These are phyloP conservation scores for Percopsis transmontana DNA, from an alignment of 2,113 vertebrate species.

Conservation along the genomic window DNA sequence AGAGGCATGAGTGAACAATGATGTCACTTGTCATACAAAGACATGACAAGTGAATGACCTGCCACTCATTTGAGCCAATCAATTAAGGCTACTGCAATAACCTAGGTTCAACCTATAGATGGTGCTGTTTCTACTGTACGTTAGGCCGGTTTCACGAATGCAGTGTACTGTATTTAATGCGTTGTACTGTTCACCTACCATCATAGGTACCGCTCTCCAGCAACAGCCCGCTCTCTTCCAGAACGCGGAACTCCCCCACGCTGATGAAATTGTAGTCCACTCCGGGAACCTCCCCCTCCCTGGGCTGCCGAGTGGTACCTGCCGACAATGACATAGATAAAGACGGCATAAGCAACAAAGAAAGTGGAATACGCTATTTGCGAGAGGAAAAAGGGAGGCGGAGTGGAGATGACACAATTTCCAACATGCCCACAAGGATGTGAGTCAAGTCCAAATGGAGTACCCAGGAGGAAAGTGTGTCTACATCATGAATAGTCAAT, in stretches of 20 bases:
- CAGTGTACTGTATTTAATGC: too few relatives aligned
- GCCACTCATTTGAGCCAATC: too few relatives aligned
- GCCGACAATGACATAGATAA: conserved; percentile 55
- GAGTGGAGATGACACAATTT: conserved; percentile 10
- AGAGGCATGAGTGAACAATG: too few relatives aligned
- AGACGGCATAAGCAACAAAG: conserved; percentile 16
- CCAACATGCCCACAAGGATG: conserved; percentile 38
- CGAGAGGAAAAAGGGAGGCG: not conserved
- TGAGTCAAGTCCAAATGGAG: conserved; percentile 39
- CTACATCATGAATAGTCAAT: conserved; percentile 63
- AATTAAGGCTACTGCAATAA: too few relatives aligned
- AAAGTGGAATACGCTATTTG: conserved; percentile 10
- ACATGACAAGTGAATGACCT: too few relatives aligned
- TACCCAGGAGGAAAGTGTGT: conserved; percentile 40
- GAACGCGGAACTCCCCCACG: conserved; percentile 90
- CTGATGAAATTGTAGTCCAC: conserved; percentile 99
- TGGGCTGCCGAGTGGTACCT: conserved; percentile 96
- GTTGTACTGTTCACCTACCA: conserved; percentile 81
- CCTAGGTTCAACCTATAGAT: too few relatives aligned
- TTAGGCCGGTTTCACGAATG: too few relatives aligned
- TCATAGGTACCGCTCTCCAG: conserved; percentile 98
- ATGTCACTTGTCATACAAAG: too few relatives aligned
- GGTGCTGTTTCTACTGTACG: too few relatives aligned
- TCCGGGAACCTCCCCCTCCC: conserved; percentile 95
- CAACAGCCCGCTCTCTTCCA: conserved; percentile 94